These are phyloP conservation scores for Mareca penelope DNA, from an alignment of 2,797 vertebrate species.

Conservation along the genomic window DNA sequence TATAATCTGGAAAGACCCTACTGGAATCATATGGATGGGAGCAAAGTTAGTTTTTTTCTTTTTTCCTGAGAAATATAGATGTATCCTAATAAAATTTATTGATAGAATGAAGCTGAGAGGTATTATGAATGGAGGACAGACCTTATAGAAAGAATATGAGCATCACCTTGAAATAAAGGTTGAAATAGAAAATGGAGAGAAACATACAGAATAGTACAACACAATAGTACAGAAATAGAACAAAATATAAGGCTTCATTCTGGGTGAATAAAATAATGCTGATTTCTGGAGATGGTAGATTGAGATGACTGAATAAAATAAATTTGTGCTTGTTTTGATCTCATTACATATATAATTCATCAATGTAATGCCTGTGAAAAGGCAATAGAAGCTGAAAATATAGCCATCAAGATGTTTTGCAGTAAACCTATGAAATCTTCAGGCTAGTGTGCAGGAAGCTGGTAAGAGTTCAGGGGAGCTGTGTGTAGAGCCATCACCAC, in stretches of 20 bases:
- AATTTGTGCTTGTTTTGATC: conserved; percentile 54
- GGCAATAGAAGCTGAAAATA: conserved; percentile 8
- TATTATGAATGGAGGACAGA: not conserved
- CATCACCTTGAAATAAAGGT: not conserved
- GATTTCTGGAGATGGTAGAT: conserved; percentile 21
- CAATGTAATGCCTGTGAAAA: not conserved
- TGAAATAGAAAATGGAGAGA: conserved; percentile 12
- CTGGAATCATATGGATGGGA: not conserved
- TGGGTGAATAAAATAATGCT: conserved; percentile 44
- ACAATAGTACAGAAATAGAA: not conserved
- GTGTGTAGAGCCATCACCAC: not conserved
- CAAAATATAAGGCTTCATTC: not conserved
- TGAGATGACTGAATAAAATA: conserved; percentile 42
- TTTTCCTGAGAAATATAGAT: not conserved
- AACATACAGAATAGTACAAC: not conserved
- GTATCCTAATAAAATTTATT: not conserved
- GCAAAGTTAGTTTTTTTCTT: not conserved
- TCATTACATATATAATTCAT: conserved; percentile 49
- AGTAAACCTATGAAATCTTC: conserved; percentile 45
- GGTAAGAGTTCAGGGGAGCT: not conserved
- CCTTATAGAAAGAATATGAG: not conserved
- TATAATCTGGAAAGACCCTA: not conserved
- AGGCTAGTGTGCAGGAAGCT: conserved; percentile 25
- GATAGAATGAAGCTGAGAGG: not conserved
- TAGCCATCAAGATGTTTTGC: conserved; percentile 31